Evolutionary conservation across 92 coral and sea anemone genomes (phyloP).

Genomic region (Palythoa caribaeorum): DNA sequence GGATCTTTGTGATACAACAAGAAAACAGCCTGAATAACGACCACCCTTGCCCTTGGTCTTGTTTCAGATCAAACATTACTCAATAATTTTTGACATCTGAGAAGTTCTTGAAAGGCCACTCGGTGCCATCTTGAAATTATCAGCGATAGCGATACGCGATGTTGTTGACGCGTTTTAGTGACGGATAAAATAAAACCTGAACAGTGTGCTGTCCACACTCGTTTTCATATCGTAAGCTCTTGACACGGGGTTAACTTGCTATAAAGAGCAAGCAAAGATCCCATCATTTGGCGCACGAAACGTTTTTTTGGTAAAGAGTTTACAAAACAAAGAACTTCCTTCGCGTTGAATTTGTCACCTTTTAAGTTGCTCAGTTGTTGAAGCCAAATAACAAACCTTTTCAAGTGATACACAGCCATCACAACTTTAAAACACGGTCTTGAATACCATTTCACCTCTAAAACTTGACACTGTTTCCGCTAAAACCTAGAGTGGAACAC

Average conservation of each 20-base stretch:
- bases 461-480: slow-evolving; percentile 38
- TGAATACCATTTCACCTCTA: background rate
- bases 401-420: background rate
- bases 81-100: slow-evolving; percentile 12
- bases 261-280: slow-evolving; percentile 10
- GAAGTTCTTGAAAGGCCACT: slow-evolving; percentile 33
- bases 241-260: slow-evolving; percentile 34
- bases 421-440: background rate
- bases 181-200: slow-evolving; percentile 41
- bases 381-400: background rate
- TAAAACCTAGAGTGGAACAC: slow-evolving; percentile 34
- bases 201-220: slow-evolving; percentile 37
- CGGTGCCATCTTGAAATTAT: slow-evolving; percentile 46
- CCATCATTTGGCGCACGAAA: slow-evolving; percentile 31
- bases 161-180: slow-evolving; percentile 42
- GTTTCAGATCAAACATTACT: background rate
- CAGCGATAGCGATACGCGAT: slow-evolving; percentile 26
- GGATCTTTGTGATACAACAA: background rate
- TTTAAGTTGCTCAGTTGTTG: background rate
- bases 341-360: background rate
- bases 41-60: background rate
- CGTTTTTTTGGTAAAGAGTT: background rate
- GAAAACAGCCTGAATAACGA: background rate
- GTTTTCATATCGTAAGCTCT: slow-evolving; percentile 39
- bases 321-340: background rate